A percentile compares a stretch with the other conserved stretches of the same genome.
phyloP scores from a whole-genome alignment of 2,888 invertebrate species.

The Euphydryas editha region DNA sequence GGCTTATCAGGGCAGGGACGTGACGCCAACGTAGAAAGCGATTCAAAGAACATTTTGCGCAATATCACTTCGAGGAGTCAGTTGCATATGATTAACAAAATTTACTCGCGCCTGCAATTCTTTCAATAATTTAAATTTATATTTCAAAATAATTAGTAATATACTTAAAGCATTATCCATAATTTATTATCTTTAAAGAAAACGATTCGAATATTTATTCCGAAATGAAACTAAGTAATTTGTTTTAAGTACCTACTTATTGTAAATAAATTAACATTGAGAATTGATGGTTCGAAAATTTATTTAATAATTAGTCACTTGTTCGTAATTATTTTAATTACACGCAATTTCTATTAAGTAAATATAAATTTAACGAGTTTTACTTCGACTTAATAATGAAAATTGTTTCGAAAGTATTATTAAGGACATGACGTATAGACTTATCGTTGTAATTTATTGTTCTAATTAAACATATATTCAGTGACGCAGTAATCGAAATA shows the following conservation, averaged over 20 bases:
- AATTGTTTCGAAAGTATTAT: constrained; percentile 1
- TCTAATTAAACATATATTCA: background rate
- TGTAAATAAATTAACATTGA: constrained; percentile 3
- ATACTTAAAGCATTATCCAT: background rate
- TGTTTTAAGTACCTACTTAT: background rate
- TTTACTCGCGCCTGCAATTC: constrained; percentile 32
- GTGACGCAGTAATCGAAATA: background rate
- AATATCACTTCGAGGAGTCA: constrained; percentile 57
- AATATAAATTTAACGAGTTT: background rate
- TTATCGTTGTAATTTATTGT: background rate
- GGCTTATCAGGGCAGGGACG: constrained; percentile 55
- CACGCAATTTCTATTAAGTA: background rate
- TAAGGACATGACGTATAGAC: background rate
- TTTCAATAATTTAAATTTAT: constrained; percentile 29
- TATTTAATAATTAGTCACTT: constrained; percentile 2
- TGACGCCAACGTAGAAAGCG: constrained; percentile 73
- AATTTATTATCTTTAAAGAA: background rate
- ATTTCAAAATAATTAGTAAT: constrained; percentile 16
- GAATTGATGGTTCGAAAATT: background rate
- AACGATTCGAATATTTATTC: background rate
- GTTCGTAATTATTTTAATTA: constrained; percentile 4
- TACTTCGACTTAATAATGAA: background rate
- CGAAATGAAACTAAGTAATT: background rate
- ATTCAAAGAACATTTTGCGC: constrained; percentile 73
- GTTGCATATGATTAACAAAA: constrained; percentile 63